Base-by-base conservation (phyloP, 2,113 vertebrate genomes). In the Sinosuthora webbiana region DNA sequence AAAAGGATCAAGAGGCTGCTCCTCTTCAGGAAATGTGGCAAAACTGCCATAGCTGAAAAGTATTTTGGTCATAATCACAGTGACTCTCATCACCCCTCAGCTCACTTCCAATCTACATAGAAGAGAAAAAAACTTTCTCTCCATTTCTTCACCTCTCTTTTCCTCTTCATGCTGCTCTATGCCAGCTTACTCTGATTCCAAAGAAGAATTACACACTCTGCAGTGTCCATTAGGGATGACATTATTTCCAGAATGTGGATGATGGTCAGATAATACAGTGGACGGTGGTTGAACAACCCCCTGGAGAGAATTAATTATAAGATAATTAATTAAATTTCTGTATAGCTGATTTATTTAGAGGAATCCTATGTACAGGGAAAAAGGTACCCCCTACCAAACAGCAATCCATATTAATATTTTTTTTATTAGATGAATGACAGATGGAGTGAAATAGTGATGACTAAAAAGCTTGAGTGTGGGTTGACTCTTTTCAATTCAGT, bases 401-500 rank as follows among this genome's bases (percentile, higher is more conserved):
- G 82, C 63, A 80, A 80, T 90, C 28, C 45, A 62, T 94, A 93
- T 65, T 95, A 69, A 90, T 88, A 92, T 65, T 73, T 25, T 25
- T 83, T 90, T 87, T 80, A 87, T 93, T 93, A 87, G 78, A 85
- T 2, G 0, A 93, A 44, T 94, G 95, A 80, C 74, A 91, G 89
- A 94, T 91, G 84, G 44, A 84, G 89, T 89, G 93, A 97, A 95
- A 68, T 68, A 95, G 57, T 79, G 81, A 90, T 53, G 74, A 93
- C 81, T 93, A 76, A 91, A 92, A 76, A 13, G 16, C 69, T 90
- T 95, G 89, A 95, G 93, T 94, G 91, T 91, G 78, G n/a, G 74
- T 60, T 94, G 95, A 95, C 95, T 80, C 83, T 76, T 93, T 97
- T 88, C 78, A 89, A 71, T 91, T 91, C 75, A 44, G 63, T 90